Percentiles rank a stretch among this genome's conserved stretches.
phyloP scores from a whole-genome alignment of 2,797 vertebrate genomes.

The Scomberomorus guttatus region DNA sequence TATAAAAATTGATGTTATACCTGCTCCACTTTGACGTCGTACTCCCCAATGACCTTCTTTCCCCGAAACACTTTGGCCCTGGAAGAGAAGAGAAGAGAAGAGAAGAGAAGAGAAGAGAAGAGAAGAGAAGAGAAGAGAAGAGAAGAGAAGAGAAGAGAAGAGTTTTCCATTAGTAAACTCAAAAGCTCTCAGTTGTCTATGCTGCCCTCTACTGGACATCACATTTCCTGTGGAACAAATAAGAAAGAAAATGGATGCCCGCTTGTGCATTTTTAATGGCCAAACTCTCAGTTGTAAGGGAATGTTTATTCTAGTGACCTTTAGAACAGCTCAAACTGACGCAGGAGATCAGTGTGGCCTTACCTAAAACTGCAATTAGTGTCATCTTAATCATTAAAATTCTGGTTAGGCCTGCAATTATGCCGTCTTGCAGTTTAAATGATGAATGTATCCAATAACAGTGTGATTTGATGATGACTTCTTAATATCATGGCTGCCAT shows the following conservation, averaged over 20 bases:
- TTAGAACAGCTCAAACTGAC: conserved; percentile 13
- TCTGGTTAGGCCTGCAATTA: conserved; percentile 1
- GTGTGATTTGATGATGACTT: conserved; percentile 13
- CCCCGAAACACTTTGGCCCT: conserved; percentile 97
- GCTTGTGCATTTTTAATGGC: conserved; percentile 4
- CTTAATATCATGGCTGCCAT: conserved; percentile 35
- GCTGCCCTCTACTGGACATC: conserved; percentile 76
- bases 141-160: conserved; percentile 11
- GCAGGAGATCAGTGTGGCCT: background rate
- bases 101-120: conserved; percentile 13
- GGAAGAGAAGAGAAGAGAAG: conserved; percentile 30
- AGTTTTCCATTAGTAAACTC: conserved; percentile 11
- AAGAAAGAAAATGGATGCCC: conserved; percentile 67
- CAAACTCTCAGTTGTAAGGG: conserved; percentile 10
- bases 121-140: conserved; percentile 23
- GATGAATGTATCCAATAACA: conserved; percentile 37
- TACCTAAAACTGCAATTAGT: conserved; percentile 17
- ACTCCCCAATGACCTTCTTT: conserved; percentile 95
- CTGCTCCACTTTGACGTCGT: conserved; percentile 97
- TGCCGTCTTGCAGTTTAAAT: conserved; percentile 12
- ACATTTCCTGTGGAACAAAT: conserved; percentile 1
- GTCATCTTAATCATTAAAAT: background rate
- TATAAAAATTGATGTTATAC: conserved; percentile 76
- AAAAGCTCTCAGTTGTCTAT: conserved; percentile 48
- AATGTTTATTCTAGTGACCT: background rate